Evolutionary conservation across 2,113 vertebrate species (phyloP).

Genomic region (Oplegnathus fasciatus): DNA sequence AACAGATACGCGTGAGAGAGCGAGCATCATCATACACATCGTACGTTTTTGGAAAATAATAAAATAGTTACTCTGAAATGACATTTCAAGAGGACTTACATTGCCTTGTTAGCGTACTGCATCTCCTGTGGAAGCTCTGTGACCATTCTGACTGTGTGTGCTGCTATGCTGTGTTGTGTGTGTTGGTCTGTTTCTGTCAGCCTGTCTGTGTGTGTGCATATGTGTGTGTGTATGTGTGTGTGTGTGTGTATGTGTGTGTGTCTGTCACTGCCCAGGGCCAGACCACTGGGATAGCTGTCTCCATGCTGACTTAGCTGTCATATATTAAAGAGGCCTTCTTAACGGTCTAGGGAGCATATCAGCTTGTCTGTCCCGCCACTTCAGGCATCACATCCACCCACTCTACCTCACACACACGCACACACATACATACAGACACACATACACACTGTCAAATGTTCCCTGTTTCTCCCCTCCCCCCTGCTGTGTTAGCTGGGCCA

Average conservation of each 20-base stretch:
- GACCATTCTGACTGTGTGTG: slow-evolving; percentile 67
- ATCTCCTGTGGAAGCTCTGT: slow-evolving; percentile 67
- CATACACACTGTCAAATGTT: slow-evolving; percentile 14
- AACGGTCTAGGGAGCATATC: slow-evolving; percentile 72
- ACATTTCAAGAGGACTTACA: slow-evolving; percentile 75
- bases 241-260: slow-evolving; percentile 50
- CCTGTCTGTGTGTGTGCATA: slow-evolving; percentile 36
- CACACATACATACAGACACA: slow-evolving; percentile 1
- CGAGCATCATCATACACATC: neutral
- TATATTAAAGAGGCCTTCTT: slow-evolving; percentile 77
- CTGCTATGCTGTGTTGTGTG: slow-evolving; percentile 66
- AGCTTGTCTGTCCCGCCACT: slow-evolving; percentile 71
- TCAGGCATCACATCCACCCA: slow-evolving; percentile 50
- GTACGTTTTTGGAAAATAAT: neutral
- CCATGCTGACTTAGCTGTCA: slow-evolving; percentile 82
- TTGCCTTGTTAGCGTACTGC: slow-evolving; percentile 59
- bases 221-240: slow-evolving; percentile 41
- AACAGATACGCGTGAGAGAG: neutral
- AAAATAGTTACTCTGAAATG: slow-evolving; percentile 4
- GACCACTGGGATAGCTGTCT: slow-evolving; percentile 69
- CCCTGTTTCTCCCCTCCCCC: neutral
- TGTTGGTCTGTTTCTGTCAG: slow-evolving; percentile 77
- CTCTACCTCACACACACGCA: neutral
- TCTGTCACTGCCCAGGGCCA: slow-evolving; percentile 68
- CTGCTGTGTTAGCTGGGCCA: slow-evolving; percentile 36